phyloP scores from a whole-genome alignment of 2,797 vertebrate genomes.

The Sebastes flavidus region DNA sequence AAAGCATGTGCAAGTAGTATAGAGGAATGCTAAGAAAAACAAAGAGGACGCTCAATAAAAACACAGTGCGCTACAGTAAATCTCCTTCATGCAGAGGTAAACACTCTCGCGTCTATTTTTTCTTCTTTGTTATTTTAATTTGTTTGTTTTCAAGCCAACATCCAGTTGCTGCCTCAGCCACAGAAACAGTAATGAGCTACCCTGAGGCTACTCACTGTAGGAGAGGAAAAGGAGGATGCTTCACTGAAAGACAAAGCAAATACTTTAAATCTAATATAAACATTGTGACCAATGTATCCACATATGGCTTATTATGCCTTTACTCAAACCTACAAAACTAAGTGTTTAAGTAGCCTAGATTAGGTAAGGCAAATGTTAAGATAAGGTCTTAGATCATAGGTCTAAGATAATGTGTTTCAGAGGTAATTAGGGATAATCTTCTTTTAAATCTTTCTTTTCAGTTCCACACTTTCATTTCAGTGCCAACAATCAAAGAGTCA shows the following conservation, averaged over 20 bases:
- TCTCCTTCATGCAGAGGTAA: neutral
- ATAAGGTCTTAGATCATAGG: neutral
- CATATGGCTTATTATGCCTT: neutral
- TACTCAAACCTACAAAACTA: neutral
- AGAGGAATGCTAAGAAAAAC: neutral
- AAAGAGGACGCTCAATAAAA: neutral
- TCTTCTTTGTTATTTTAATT: constrained; percentile 18
- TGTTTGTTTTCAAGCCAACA: neutral
- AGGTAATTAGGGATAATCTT: neutral
- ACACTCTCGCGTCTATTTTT: neutral
- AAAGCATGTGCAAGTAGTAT: neutral
- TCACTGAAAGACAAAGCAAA: constrained; percentile 7
- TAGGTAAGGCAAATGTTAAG: neutral
- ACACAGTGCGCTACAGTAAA: neutral
- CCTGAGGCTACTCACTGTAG: neutral
- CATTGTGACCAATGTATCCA: neutral
- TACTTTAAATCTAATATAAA: neutral
- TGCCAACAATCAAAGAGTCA: neutral
- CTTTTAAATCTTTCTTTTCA: neutral
- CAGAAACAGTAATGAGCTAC: constrained; percentile 29
- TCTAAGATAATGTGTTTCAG: neutral
- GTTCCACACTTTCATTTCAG: neutral
- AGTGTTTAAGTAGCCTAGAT: neutral
- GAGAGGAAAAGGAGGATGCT: constrained; percentile 1
- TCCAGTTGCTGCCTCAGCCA: constrained; percentile 7